phyloP scores from a whole-genome alignment of 2,113 vertebrate species.

The Lates calcarifer region DNA sequence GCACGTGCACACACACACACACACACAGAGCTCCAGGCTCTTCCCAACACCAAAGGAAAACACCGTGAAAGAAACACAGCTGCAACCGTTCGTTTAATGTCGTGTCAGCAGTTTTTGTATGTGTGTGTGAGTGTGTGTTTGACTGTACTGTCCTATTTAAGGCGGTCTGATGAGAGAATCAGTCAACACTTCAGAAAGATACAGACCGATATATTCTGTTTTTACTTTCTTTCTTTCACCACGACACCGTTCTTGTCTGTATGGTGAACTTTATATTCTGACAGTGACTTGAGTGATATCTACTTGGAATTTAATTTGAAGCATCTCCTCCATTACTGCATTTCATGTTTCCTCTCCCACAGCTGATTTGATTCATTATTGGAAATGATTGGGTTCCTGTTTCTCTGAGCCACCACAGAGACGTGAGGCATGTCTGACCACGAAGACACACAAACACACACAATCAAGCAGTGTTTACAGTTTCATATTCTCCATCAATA shows the following conservation, averaged over 20 bases:
- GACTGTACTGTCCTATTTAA: conserved; percentile 40
- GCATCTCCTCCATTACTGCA: conserved; percentile 1
- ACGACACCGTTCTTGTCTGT: background rate
- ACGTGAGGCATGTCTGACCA: conserved; percentile 29
- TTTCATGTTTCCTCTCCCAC: conserved; percentile 7
- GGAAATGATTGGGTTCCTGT: conserved; percentile 17
- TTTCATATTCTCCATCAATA: background rate
- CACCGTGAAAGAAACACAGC: conserved; percentile 52
- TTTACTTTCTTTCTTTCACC: background rate
- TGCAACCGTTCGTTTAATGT: conserved; percentile 51
- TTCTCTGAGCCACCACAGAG: conserved; percentile 32
- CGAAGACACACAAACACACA: conserved; percentile 16
- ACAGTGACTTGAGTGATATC: conserved; percentile 1
- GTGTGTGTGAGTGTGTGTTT: conserved; percentile 6
- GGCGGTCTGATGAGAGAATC: conserved; percentile 19
- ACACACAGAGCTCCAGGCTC: conserved; percentile 36
- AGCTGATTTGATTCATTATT: conserved; percentile 41
- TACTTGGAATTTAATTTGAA: conserved; percentile 5
- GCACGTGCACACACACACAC: conserved; percentile 8
- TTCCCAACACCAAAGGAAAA: conserved; percentile 56
- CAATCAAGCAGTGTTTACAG: background rate
- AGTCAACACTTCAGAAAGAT: background rate
- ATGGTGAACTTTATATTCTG: background rate
- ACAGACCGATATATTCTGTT: background rate
- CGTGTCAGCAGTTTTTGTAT: conserved; percentile 58